These are phyloP conservation scores for Anoplophora glabripennis DNA, from an alignment of 1,140 invertebrate genomes.

Conservation along the genomic window DNA sequence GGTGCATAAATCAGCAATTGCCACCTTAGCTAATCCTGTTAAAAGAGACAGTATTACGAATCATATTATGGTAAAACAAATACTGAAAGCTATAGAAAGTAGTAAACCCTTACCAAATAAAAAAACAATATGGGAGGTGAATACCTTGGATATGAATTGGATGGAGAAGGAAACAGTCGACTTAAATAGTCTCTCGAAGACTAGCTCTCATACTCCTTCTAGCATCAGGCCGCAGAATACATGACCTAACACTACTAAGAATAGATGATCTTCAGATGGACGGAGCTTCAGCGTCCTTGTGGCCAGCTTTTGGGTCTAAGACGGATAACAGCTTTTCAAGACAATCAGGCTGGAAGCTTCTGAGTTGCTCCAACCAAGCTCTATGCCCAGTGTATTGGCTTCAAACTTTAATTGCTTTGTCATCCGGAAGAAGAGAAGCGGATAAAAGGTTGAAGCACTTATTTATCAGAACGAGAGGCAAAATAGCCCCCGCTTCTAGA, in stretches of 20 bases:
- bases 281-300: constrained; percentile 27
- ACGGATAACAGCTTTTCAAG: constrained; percentile 35
- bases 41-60: background rate
- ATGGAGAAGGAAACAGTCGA: background rate
- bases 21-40: constrained; percentile 14
- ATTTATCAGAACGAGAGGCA: constrained; percentile 26
- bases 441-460: background rate
- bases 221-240: constrained; percentile 43
- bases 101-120: background rate
- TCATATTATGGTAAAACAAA: background rate
- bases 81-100: background rate
- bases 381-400: constrained; percentile 3
- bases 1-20: constrained; percentile 21
- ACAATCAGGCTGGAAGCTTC: constrained; percentile 47
- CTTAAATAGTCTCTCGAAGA: constrained; percentile 29
- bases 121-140: constrained; percentile 9
- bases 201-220: constrained; percentile 35
- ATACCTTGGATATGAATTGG: constrained; percentile 1
- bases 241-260: constrained; percentile 42
- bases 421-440: background rate
- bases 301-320: constrained; percentile 45
- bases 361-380: too few relatives aligned
- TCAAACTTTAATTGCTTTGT: background rate
- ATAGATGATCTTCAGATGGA: constrained; percentile 19
- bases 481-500: constrained; percentile 35